phyloP scores from a whole-genome alignment of 1,140 invertebrate species.

The Drosophila varians region DNA sequence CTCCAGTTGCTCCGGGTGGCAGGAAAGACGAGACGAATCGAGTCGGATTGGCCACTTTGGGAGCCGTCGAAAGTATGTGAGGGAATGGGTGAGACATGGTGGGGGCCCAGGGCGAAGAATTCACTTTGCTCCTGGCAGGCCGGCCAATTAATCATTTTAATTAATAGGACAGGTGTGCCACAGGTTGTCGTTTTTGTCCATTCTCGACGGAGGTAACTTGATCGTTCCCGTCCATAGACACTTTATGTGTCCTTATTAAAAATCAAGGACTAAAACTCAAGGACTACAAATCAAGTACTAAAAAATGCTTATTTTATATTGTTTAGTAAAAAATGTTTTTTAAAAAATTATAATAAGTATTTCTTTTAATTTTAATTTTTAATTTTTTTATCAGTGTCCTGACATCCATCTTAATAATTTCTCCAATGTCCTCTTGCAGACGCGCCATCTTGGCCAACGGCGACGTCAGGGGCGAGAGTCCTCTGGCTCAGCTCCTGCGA shows the following conservation, averaged over 20 bases:
- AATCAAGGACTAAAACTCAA: no score
- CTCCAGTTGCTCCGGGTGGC: constrained; percentile 58
- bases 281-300: no score
- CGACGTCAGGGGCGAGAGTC: constrained; percentile 89
- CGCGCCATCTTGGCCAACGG: constrained; percentile 94
- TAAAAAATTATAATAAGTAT: no score
- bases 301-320: no score
- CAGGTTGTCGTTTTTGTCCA: constrained; percentile 57
- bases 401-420: neutral
- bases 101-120: neutral
- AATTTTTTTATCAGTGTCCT: neutral
- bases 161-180: constrained; percentile 81
- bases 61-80: neutral
- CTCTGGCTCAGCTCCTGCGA: constrained; percentile 83
- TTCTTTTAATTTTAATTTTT: no score
- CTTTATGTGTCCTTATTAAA: no score
- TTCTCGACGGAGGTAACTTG: constrained; percentile 36
- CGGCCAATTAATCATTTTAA: constrained; percentile 79
- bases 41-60: constrained; percentile 10
- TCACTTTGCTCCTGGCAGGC: constrained; percentile 14
- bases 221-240: constrained; percentile 13
- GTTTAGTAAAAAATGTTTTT: no score
- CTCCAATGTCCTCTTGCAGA: constrained; percentile 84
- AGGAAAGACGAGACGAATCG: constrained; percentile 39
- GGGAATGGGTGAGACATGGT: constrained; percentile 3